Percentiles rank a stretch among this genome's conserved stretches.
Evolutionary conservation across 1,140 invertebrate species (phyloP).

Genomic region (Drosophila sucinea): DNA sequence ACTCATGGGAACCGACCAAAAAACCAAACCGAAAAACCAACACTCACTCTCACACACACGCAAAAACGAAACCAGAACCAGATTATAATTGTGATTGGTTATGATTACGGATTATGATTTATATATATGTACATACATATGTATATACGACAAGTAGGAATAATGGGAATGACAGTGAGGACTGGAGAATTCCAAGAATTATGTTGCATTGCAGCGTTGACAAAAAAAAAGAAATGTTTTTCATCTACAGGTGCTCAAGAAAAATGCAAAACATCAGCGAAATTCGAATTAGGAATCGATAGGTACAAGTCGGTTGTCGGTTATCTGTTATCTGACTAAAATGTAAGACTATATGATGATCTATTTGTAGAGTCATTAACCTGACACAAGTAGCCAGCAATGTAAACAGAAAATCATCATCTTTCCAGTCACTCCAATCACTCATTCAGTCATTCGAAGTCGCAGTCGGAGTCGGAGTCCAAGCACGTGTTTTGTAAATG

Average conservation of each 20-base stretch:
- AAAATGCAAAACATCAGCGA: constrained; percentile 52
- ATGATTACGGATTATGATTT: constrained; percentile 15
- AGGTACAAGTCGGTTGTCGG: not conserved
- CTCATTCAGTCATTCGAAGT: not conserved
- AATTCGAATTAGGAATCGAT: constrained; percentile 38
- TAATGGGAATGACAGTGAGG: not conserved
- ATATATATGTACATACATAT: not conserved
- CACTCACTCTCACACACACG: not conserved
- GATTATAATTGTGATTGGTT: constrained; percentile 12
- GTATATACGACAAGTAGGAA: not conserved
- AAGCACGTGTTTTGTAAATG: constrained; percentile 21
- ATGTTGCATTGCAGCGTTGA: constrained; percentile 16
- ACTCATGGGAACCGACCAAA: constrained; percentile 10
- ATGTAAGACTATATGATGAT: constrained; percentile 7
- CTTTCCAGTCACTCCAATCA: not conserved
- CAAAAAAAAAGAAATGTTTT: constrained; percentile 33
- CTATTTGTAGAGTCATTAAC: constrained; percentile 17
- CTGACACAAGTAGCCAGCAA: not conserved
- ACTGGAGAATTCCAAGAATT: constrained; percentile 10
- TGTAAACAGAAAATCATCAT: constrained; percentile 12
- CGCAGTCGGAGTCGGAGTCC: not conserved
- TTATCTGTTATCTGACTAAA: constrained; percentile 10
- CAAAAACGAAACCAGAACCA: constrained; percentile 8
- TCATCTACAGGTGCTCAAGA: constrained; percentile 36
- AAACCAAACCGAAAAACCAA: not conserved